phyloP scores from a whole-genome alignment of 92 coral and sea anemone genomes.

The Palythoa grandis region DNA sequence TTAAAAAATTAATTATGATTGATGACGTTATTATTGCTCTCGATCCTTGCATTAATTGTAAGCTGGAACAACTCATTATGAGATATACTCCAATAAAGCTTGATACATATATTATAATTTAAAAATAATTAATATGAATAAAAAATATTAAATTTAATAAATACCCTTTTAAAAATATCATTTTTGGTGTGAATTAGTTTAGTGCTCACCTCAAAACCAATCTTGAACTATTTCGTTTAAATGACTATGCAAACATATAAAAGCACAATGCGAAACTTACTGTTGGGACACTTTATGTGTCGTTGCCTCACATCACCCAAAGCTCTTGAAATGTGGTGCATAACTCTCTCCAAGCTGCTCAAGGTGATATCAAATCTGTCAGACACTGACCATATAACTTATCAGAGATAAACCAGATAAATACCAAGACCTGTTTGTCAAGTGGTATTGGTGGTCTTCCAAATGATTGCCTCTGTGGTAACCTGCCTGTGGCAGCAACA shows the following conservation, averaged over 20 bases:
- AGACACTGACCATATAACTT: slow-evolving; percentile 35
- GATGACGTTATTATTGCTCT: slow-evolving; percentile 30
- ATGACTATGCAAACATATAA: slow-evolving; percentile 30
- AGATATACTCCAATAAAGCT: slow-evolving; percentile 28
- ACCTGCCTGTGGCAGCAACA: slow-evolving; percentile 29
- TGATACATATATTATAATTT: slow-evolving; percentile 17
- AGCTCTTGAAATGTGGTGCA: slow-evolving; percentile 18
- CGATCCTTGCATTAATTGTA: slow-evolving; percentile 18
- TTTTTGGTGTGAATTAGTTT: slow-evolving; percentile 21
- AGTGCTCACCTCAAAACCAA: slow-evolving; percentile 19
- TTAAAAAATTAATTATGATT: slow-evolving; percentile 24
- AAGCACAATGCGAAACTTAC: slow-evolving; percentile 20
- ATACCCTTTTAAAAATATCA: slow-evolving; percentile 16
- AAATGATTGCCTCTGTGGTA: slow-evolving; percentile 29
- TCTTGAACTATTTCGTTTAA: slow-evolving; percentile 24
- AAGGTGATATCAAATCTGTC: slow-evolving; percentile 38
- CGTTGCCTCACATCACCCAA: slow-evolving; percentile 15
- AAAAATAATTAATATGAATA: slow-evolving; percentile 22
- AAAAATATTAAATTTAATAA: slow-evolving; percentile 27
- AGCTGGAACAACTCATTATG: slow-evolving; percentile 33
- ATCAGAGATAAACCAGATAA: slow-evolving; percentile 31
- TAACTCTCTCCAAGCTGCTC: slow-evolving; percentile 30
- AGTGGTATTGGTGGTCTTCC: slow-evolving; percentile 43
- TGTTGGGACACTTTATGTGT: slow-evolving; percentile 26
- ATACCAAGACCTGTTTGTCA: slow-evolving; percentile 38